phyloP scores from a whole-genome alignment of 2,113 vertebrate genomes.

The Myotis brandtii region DNA sequence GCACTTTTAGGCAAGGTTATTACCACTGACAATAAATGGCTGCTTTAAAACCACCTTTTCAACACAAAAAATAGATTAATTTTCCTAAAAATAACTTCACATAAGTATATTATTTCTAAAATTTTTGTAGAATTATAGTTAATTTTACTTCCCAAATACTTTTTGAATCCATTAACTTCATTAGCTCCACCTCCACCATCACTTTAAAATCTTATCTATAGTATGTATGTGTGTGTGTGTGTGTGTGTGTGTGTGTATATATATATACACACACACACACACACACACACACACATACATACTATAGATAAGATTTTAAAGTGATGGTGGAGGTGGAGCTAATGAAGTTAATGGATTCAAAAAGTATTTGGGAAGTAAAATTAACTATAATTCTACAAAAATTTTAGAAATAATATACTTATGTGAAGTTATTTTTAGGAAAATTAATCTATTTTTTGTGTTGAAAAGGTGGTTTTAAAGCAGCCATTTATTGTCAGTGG shows the following conservation, averaged over 20 bases:
- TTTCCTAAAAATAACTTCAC: background rate
- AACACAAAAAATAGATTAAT: background rate
- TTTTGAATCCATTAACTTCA: background rate
- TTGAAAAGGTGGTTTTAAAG: constrained; percentile 39
- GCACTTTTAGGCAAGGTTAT: constrained; percentile 24
- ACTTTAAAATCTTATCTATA: background rate
- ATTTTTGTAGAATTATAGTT: background rate
- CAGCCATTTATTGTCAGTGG: background rate
- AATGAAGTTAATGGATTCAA: background rate
- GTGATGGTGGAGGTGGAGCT: background rate
- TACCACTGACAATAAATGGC: background rate
- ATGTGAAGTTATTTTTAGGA: background rate
- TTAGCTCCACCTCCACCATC: background rate
- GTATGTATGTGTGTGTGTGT: background rate
- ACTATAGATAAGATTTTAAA: background rate
- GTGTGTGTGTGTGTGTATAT: too few species aligned
- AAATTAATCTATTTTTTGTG: background rate
- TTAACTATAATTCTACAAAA: background rate
- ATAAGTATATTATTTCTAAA: background rate
- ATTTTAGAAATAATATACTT: background rate
- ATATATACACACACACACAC: too few species aligned
- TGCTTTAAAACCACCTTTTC: constrained; percentile 34
- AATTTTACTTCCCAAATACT: constrained; percentile 21
- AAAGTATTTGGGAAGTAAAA: constrained; percentile 28
- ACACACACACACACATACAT: background rate